Base-by-base conservation (phyloP, 2,113 vertebrate species). In the Dolichotis patagonum region DNA sequence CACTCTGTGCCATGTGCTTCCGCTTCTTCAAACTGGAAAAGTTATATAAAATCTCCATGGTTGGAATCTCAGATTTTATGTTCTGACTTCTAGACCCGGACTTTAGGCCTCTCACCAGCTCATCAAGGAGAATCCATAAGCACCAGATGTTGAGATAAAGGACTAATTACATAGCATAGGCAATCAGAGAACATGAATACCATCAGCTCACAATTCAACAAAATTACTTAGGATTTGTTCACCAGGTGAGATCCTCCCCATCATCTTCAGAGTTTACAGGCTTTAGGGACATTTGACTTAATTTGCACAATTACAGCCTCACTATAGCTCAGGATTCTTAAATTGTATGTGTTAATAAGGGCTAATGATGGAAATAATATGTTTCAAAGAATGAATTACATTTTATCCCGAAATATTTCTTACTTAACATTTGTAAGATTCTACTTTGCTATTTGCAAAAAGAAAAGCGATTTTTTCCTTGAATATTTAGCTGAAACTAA, bases 401-500 rank as follows among this genome's bases (percentile, higher is more conserved):
- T 93, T 86, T 63, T 54, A 93, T 82, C 83, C 2, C 11, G 63
- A 28, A 92, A 81, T 77, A 88, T 84, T 88, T 89, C 87, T 85
- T 90, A 65, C n/a, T 84, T 92, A 89, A n/a, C 22, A 85, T 43
- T 88, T 91, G 24, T 5, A 91, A 89, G 16, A 75, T 2, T 56
- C 19, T 52, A 4, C 38, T 89, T 95, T 84, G 78, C 77, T 84
- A 88, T 77, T 62, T 69, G 20, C 69, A 85, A 92, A 94, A 75
- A 49, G 14, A 63, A 95, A 93, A 9, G 2, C 73, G 1, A 26
- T 43, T 71, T 69, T 93, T 65, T n/a, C 35, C 38, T 89, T 41
- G 26, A 94, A 1, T 65, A 90, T 90, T 81, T 94, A 94, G 52
- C 77, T 94, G 16, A 46, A 89, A 94, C 52, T 94, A 95, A 90